These are phyloP conservation scores for Hylaeus volcanicus DNA, from an alignment of 1,140 invertebrate genomes.

Conservation along the genomic window DNA sequence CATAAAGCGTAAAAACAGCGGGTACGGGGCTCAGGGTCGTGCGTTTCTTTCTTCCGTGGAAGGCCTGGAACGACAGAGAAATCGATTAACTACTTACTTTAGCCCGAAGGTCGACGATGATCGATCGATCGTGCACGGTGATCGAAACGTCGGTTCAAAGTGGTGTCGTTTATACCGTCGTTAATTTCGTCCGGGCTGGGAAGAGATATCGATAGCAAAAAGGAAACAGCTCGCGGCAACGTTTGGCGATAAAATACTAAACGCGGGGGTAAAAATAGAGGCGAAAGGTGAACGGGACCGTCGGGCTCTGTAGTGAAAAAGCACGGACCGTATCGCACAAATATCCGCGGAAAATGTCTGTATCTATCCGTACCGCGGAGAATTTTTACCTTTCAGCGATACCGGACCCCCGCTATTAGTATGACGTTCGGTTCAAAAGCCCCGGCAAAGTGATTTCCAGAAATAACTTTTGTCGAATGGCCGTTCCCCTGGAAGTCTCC, in stretches of 20 bases:
- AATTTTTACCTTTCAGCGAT: conserved; percentile 38
- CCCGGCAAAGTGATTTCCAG: conserved; percentile 25
- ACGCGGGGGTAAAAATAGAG: conserved; percentile 41
- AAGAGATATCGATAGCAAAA: conserved; percentile 51
- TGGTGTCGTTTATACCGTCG: conserved; percentile 51
- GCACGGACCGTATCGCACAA: conserved; percentile 27
- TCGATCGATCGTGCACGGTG: conserved; percentile 26
- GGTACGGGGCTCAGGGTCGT: conserved; percentile 4
- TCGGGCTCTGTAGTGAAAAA: conserved; percentile 27
- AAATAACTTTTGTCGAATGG: conserved; percentile 34
- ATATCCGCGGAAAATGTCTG: conserved; percentile 42
- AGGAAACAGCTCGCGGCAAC: conserved; percentile 52
- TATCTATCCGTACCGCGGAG: conserved; percentile 11
- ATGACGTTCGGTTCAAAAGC: conserved; percentile 20
- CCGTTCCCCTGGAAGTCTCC: background rate
- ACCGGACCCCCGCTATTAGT: conserved; percentile 27
- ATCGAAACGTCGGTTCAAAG: conserved; percentile 37
- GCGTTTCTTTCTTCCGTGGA: conserved; percentile 7
- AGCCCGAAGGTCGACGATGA: conserved; percentile 41
- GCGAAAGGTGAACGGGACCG: conserved; percentile 20
- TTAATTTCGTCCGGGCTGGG: conserved; percentile 46
- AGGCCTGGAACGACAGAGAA: conserved; percentile 24
- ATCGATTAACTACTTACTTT: conserved; percentile 45
- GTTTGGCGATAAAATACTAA: conserved; percentile 48
- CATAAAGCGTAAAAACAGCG: conserved; percentile 28